phyloP scores from a whole-genome alignment of 2,797 vertebrate genomes.

The Streptopelia turtur region DNA sequence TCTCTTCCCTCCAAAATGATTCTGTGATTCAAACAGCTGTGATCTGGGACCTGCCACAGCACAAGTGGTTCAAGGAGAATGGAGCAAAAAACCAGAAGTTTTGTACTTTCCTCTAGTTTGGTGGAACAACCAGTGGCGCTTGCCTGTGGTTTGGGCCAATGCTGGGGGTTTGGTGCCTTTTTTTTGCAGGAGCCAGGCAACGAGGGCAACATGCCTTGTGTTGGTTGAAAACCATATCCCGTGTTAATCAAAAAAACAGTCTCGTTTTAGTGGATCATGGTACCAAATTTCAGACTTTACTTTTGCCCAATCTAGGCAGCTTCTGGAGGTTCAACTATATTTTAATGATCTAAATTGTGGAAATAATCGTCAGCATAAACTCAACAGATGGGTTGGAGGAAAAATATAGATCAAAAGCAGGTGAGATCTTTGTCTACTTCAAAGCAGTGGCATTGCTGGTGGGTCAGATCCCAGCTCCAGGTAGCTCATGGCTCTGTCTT shows the following conservation, averaged over 20 bases:
- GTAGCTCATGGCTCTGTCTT: background rate
- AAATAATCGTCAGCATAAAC: background rate
- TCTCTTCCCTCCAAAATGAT: no score
- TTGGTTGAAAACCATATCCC: background rate
- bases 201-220: background rate
- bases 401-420: background rate
- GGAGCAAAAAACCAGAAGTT: background rate
- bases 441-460: background rate
- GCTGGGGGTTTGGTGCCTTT: background rate
- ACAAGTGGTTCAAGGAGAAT: background rate
- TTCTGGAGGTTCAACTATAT: background rate
- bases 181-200: background rate
- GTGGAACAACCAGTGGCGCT: background rate
- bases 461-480: background rate
- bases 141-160: background rate
- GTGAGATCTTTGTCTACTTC: background rate
- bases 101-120: background rate
- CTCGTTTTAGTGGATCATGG: no score
- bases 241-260: background rate
- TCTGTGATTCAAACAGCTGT: background rate
- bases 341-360: background rate
- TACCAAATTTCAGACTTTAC: background rate
- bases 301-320: background rate
- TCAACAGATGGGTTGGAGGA: background rate
- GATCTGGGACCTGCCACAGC: background rate